Evolutionary conservation across 2,888 invertebrate genomes (phyloP), one percentile per base, ranked within the genome.

Genomic region (Gerris lacustris): DNA sequence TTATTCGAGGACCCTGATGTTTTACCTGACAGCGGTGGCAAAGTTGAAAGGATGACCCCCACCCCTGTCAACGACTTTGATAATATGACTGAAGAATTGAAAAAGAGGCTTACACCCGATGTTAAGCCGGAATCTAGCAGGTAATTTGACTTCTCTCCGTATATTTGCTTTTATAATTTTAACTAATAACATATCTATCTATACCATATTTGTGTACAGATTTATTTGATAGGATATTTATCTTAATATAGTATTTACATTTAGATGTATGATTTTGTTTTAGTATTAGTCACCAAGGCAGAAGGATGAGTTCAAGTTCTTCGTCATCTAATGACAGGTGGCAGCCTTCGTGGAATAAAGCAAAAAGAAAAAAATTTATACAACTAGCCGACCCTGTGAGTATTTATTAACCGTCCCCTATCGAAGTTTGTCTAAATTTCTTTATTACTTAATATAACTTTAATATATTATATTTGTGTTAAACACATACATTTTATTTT

Each of bases 231-330:
- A n/a, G n/a, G n/a, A n/a, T n/a, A n/a, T n/a, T n/a, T n/a, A n/a
- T n/a, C n/a, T n/a, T n/a, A n/a, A n/a, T n/a, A n/a, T n/a, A n/a
- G 31, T 31, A 31, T 31, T 31, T 2, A 31, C 31, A 31, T 31
- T 31, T 4, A 4, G 31, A 31, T 31, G 4, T 31, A 31, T 4
- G 2, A 4, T 31, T 1, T 15, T 11, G 55, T 55, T 11, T 55
- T 55, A 55, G 15, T 55, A 55, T 55, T 9, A 31, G 64, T 64
- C n/a, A 68, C 62, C 66, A 70, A 69, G 74, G 74, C 44, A 71
- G 75, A 9, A 69, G 75, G 67, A 72, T 72, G 18, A 76, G 76
- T 55, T 69, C 73, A n/a, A 76, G 76, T 71, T 75, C 76, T 31
- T 72, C 74, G 11, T 73, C 74, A 2, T 72, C 72, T 7, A 72